Percentiles rank a stretch among this genome's conserved stretches.
Conservation (phyloP, 2,113 vertebrate genomes). For the Entomyzon cyanotis region DNA sequence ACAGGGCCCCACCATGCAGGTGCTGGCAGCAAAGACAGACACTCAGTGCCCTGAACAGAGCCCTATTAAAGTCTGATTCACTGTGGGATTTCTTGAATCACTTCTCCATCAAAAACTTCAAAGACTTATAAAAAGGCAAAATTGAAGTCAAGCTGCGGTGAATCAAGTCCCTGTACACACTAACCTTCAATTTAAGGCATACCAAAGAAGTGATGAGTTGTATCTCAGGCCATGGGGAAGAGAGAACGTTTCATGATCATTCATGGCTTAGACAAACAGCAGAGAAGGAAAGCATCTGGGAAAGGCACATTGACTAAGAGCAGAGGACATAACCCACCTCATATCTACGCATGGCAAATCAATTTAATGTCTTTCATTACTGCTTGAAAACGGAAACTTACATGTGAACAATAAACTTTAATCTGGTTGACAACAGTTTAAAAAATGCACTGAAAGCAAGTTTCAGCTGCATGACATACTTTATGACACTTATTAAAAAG, state of each 20-base stretch:
- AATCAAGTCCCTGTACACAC: neutral
- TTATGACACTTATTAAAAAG: slow-evolving; percentile 80
- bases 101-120: neutral
- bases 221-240: neutral
- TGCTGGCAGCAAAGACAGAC: neutral
- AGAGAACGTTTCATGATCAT: neutral
- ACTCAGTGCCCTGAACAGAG: neutral
- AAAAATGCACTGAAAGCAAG: slow-evolving; percentile 72
- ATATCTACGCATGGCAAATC: slow-evolving; percentile 63
- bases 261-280: slow-evolving; percentile 15
- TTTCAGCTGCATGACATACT: slow-evolving; percentile 72
- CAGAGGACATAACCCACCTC: slow-evolving; percentile 48
- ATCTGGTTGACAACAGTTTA: slow-evolving; percentile 78
- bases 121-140: neutral
- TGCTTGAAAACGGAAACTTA: slow-evolving; percentile 65
- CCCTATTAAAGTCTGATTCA: neutral
- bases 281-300: neutral
- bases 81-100: neutral
- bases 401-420: slow-evolving; percentile 74
- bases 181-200: neutral
- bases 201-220: neutral
- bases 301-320: slow-evolving; percentile 67
- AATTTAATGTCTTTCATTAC: slow-evolving; percentile 74
- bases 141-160: neutral
- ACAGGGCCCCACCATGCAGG: rapidly evolving